Percentiles rank a stretch among this genome's conserved stretches.
phyloP scores from a whole-genome alignment of 2,797 vertebrate species.

The Agapornis canus region DNA sequence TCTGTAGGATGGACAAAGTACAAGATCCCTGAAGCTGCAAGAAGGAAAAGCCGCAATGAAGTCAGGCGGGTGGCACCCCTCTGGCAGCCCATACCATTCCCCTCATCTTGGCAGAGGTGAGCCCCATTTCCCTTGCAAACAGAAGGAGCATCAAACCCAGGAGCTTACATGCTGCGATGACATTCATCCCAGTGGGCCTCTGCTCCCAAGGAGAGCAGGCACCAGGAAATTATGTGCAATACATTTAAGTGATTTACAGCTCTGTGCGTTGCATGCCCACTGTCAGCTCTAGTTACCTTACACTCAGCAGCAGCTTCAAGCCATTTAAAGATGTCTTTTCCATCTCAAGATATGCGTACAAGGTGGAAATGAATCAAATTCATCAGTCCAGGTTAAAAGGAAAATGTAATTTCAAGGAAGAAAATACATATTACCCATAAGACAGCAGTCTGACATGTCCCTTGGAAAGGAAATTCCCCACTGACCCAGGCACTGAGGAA shows the following conservation, averaged over 20 bases:
- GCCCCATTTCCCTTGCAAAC: not conserved
- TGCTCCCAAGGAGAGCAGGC: conserved; percentile 1
- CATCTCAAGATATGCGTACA: not conserved
- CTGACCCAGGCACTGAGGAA: not conserved
- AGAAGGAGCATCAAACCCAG: not conserved
- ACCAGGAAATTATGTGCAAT: conserved; percentile 37
- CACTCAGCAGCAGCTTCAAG: not conserved
- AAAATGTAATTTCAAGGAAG: not conserved
- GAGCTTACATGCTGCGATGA: not conserved
- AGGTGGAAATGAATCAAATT: not conserved
- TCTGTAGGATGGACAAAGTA: not conserved
- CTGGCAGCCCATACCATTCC: accelerated
- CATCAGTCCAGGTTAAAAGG: not conserved
- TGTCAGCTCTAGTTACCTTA: not conserved
- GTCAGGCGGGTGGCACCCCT: not conserved
- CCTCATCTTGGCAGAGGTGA: accelerated
- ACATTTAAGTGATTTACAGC: conserved; percentile 35
- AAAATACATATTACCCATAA: not conserved
- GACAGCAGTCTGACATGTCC: not conserved
- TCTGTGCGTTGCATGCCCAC: not conserved
- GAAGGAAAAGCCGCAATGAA: not conserved
- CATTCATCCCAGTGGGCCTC: not conserved
- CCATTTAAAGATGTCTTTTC: not conserved
- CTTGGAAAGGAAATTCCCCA: not conserved
- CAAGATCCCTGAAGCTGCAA: not conserved